phyloP scores from a whole-genome alignment of 2,797 vertebrate species.

The Thalassophryne amazonica region DNA sequence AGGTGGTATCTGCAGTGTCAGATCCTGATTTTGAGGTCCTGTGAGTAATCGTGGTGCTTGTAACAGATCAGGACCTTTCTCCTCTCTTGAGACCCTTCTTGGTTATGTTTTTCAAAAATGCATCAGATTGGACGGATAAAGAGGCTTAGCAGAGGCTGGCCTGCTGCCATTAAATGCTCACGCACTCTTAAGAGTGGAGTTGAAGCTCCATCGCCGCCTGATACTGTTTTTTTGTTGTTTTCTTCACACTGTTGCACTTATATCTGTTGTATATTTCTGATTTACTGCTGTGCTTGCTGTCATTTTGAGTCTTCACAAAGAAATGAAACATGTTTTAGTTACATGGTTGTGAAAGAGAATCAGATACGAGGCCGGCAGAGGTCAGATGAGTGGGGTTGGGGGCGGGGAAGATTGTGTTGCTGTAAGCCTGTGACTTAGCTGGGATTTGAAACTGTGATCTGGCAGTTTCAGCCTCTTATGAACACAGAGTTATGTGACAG shows the following conservation, averaged over 20 bases:
- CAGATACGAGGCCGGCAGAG: conserved; percentile 28
- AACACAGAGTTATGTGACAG: conserved; percentile 28
- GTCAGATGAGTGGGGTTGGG: conserved; percentile 34
- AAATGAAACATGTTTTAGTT: background rate
- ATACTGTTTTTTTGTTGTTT: conserved; percentile 12
- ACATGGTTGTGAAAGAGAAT: conserved; percentile 18
- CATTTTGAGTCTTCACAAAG: background rate
- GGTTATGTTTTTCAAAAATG: conserved; percentile 61
- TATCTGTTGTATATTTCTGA: background rate
- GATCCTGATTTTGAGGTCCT: conserved; percentile 44
- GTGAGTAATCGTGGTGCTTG: conserved; percentile 38
- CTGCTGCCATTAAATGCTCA: conserved; percentile 54
- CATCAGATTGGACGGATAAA: conserved; percentile 66
- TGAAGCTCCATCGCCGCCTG: conserved; percentile 20
- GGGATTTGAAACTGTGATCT: conserved; percentile 77
- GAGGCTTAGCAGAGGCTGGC: conserved; percentile 73
- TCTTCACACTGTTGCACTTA: background rate
- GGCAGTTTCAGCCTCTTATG: conserved; percentile 55
- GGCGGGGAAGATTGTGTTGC: conserved; percentile 62
- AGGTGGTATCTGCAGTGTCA: conserved; percentile 24
- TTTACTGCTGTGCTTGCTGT: background rate
- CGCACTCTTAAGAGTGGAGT: conserved; percentile 38
- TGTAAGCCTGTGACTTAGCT: conserved; percentile 71
- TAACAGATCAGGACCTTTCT: conserved; percentile 40
- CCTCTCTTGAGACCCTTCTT: conserved; percentile 49